Conservation (phyloP, 2,113 vertebrate species). For the Mesembrinibis cayennensis region DNA sequence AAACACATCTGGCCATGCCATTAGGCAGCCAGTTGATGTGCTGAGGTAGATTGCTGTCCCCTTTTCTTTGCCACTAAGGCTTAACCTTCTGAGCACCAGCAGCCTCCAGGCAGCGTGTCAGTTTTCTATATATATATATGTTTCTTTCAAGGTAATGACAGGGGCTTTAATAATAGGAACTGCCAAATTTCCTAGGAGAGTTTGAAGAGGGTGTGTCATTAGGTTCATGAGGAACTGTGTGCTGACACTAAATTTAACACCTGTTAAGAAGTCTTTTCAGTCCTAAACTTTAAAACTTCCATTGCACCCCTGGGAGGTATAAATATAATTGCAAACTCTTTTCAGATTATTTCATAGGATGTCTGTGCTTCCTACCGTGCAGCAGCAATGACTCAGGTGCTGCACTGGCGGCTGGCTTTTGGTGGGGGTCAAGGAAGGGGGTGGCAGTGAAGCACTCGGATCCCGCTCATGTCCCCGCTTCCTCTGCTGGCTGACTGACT, state of each 20-base stretch:
- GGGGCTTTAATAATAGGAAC: slow-evolving; percentile 12
- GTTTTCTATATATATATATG: neutral
- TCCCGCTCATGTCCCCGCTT: neutral
- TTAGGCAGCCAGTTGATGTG: neutral
- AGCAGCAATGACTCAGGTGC: neutral
- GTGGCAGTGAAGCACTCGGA: neutral
- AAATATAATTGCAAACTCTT: neutral
- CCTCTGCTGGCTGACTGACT: neutral
- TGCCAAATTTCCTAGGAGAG: neutral
- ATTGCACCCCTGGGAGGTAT: neutral
- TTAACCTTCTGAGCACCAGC: neutral
- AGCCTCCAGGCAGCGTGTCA: neutral
- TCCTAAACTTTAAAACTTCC: slow-evolving; percentile 1
- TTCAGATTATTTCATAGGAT: neutral
- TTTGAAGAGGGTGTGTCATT: slow-evolving; percentile 7
- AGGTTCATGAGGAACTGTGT: neutral
- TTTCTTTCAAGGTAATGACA: slow-evolving; percentile 26
- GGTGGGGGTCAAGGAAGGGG: neutral
- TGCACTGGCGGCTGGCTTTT: neutral
- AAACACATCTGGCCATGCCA: neutral
- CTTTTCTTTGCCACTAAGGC: neutral
- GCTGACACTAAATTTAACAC: neutral
- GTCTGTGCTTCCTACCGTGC: neutral
- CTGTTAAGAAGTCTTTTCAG: slow-evolving; percentile 6
- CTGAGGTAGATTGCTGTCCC: neutral